Percentiles rank a stretch among this genome's conserved stretches.
Conservation (phyloP, 2,888 invertebrate species). For the Nudaria mundana region DNA sequence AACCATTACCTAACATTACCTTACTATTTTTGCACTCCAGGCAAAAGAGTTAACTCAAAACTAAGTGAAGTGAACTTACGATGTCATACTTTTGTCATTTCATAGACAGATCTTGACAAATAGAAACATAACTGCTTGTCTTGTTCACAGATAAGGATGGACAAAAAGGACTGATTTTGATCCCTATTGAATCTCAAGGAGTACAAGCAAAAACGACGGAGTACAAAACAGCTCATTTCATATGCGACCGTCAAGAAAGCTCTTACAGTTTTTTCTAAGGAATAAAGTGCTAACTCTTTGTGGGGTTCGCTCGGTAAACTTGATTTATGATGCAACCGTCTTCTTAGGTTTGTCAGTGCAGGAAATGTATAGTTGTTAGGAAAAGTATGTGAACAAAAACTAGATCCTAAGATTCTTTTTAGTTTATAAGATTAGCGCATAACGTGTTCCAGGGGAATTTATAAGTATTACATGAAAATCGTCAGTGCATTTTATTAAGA, state of each 20-base stretch:
- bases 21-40: no score
- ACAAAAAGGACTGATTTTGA: constrained; percentile 26
- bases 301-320: constrained; percentile 48
- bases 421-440: no score
- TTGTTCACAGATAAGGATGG: constrained; percentile 8
- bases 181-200: constrained; percentile 32
- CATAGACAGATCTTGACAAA: no score
- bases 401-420: no score
- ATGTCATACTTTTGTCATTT: no score
- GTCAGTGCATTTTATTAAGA: no score
- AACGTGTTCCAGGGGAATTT: no score
- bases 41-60: no score
- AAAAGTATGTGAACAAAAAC: no score
- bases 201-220: constrained; percentile 44
- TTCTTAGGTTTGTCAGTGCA: constrained; percentile 47
- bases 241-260: constrained; percentile 47
- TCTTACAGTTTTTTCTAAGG: constrained; percentile 61
- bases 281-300: constrained; percentile 48
- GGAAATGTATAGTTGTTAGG: constrained; percentile 11
- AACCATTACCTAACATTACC: no score
- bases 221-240: constrained; percentile 52
- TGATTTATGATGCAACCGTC: constrained; percentile 60
- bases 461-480: no score
- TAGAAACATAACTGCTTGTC: constrained; percentile 10
- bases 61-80: no score